These are phyloP conservation scores for Chelidonichthys spinosus DNA, from an alignment of 2,797 vertebrate genomes.

Conservation along the genomic window DNA sequence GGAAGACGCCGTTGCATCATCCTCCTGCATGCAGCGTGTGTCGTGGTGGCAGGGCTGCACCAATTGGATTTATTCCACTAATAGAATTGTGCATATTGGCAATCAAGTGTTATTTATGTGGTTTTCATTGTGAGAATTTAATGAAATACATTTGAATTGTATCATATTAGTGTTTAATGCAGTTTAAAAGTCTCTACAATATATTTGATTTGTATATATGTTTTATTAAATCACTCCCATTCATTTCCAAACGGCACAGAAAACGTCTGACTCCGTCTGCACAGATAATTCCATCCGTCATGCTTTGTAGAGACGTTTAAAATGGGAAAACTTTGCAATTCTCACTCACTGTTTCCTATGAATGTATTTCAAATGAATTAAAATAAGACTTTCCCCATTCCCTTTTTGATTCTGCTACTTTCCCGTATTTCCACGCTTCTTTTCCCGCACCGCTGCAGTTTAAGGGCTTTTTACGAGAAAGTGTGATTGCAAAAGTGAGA, in stretches of 20 bases:
- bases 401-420: conserved; percentile 25
- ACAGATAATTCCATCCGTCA: conserved; percentile 53
- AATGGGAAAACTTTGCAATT: conserved; percentile 26
- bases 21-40: conserved; percentile 26
- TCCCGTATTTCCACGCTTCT: conserved; percentile 24
- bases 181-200: conserved; percentile 14
- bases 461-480: conserved; percentile 51
- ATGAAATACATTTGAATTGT: conserved; percentile 33
- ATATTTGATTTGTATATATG: neutral
- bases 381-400: conserved; percentile 3
- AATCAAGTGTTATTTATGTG: conserved; percentile 51
- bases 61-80: conserved; percentile 42
- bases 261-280: conserved; percentile 34
- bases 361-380: conserved; percentile 20
- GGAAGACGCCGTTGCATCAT: conserved; percentile 57
- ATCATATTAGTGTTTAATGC: conserved; percentile 25
- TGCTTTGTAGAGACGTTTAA: conserved; percentile 21
- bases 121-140: conserved; percentile 38
- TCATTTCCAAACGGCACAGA: conserved; percentile 19
- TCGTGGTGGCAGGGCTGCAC: conserved; percentile 17
- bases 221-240: neutral
- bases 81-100: conserved; percentile 50
- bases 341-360: conserved; percentile 37
- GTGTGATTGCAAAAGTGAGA: conserved; percentile 64
- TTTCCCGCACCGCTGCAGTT: conserved; percentile 37